phyloP scores from a whole-genome alignment of 2,113 vertebrate species.

The Phoxinus phoxinus region DNA sequence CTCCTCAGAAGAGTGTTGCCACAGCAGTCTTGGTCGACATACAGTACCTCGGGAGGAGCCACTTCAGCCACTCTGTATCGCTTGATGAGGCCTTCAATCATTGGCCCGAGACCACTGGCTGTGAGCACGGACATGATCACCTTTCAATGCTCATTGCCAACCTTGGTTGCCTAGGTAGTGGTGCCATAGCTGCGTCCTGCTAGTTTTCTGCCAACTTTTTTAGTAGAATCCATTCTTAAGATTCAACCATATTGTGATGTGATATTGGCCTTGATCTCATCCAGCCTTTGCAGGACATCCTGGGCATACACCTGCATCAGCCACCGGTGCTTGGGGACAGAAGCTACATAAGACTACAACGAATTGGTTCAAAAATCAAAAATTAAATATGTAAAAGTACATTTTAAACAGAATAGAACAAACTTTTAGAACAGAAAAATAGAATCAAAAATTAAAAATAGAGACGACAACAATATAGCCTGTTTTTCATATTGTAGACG shows the following conservation, averaged over 20 bases:
- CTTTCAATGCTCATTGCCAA: neutral
- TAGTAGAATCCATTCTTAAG: neutral
- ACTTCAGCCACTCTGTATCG: neutral
- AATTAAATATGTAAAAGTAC: too few species aligned
- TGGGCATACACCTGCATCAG: neutral
- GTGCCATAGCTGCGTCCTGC: neutral
- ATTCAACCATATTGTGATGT: neutral
- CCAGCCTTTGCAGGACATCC: neutral
- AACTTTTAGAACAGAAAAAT: too few species aligned
- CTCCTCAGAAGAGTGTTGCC: neutral
- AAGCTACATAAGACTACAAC: neutral
- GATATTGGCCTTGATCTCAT: neutral
- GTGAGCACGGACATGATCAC: too few species aligned
- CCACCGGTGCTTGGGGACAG: neutral
- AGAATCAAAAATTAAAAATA: too few species aligned
- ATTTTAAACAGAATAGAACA: too few species aligned
- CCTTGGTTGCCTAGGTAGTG: neutral
- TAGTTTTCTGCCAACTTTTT: neutral
- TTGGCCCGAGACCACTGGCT: neutral
- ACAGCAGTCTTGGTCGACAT: neutral
- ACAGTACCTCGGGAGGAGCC: too few species aligned
- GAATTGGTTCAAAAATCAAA: too few species aligned
- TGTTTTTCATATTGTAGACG: too few species aligned
- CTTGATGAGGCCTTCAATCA: neutral
- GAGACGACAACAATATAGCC: too few species aligned